Evolutionary conservation across 2,797 vertebrate species (phyloP).

Genomic region (Gallinago stenura): DNA sequence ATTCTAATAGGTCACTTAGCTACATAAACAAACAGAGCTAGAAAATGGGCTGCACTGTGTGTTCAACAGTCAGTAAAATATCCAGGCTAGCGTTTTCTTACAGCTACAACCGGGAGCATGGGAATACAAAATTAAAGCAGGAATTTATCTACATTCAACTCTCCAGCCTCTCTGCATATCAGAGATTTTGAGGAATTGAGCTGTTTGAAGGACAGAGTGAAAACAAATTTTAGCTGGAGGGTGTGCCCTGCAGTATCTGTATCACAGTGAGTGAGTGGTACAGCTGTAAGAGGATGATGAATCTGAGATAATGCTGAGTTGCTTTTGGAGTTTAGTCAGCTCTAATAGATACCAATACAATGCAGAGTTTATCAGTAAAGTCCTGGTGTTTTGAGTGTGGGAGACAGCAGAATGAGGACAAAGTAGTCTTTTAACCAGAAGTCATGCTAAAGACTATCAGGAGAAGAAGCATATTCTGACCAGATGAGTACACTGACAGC

Average conservation of each 20-base stretch:
- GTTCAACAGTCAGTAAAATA: background rate
- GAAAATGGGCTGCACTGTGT: background rate
- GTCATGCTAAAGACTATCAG: background rate
- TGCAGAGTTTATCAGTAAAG: background rate
- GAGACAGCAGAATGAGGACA: background rate
- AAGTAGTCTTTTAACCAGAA: background rate
- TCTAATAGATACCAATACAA: background rate
- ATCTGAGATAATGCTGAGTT: background rate
- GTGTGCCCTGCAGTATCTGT: background rate
- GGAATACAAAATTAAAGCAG: background rate
- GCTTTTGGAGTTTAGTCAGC: background rate
- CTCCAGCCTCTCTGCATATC: background rate
- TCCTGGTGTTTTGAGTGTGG: background rate
- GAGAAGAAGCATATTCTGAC: background rate
- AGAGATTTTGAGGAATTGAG: background rate
- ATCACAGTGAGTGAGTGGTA: background rate
- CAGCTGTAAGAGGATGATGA: background rate
- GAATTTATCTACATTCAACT: background rate
- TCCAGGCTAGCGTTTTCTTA: background rate
- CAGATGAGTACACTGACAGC: background rate
- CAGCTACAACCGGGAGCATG: background rate
- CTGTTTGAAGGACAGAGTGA: background rate
- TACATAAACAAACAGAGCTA: constrained; percentile 57
- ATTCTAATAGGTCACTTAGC: constrained; percentile 19
- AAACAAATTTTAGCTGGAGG: background rate